phyloP scores from a whole-genome alignment of 2,797 vertebrate species.

The Heliangelus exortis region DNA sequence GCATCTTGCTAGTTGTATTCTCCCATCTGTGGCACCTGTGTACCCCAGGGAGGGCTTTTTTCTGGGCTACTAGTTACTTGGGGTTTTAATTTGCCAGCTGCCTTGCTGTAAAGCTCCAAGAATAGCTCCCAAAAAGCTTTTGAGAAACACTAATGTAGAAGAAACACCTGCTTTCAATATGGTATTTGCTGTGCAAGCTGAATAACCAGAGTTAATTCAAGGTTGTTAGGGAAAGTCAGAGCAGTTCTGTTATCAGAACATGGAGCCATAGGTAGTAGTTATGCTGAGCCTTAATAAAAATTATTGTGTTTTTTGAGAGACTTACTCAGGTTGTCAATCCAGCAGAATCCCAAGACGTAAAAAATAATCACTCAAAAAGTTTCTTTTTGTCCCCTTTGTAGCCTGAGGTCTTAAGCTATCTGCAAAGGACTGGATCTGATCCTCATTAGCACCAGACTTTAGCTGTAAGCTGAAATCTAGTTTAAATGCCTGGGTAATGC shows the following conservation, averaged over 20 bases:
- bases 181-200: not conserved
- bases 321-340: not conserved
- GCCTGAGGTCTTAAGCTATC: not conserved
- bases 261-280: not conserved
- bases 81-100: not conserved
- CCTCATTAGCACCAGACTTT: not conserved
- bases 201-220: not conserved
- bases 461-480: not conserved
- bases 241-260: not conserved
- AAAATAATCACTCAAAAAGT: not conserved
- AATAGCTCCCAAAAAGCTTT: not conserved
- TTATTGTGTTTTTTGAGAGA: not conserved
- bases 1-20: not conserved
- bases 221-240: not conserved
- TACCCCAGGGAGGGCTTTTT: not conserved
- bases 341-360: not conserved
- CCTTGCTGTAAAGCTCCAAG: not conserved
- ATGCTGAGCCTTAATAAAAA: not conserved
- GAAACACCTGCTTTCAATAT: not conserved
- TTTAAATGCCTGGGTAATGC: not conserved
- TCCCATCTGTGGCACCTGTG: not conserved
- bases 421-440: not conserved
- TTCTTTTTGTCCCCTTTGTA: accelerated
- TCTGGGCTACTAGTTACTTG: not conserved
- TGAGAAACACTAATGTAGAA: not conserved